Evolutionary conservation across 2,888 invertebrate species (phyloP), one percentile per base, ranked within the genome.

Genomic region (Eristalis intricaria): DNA sequence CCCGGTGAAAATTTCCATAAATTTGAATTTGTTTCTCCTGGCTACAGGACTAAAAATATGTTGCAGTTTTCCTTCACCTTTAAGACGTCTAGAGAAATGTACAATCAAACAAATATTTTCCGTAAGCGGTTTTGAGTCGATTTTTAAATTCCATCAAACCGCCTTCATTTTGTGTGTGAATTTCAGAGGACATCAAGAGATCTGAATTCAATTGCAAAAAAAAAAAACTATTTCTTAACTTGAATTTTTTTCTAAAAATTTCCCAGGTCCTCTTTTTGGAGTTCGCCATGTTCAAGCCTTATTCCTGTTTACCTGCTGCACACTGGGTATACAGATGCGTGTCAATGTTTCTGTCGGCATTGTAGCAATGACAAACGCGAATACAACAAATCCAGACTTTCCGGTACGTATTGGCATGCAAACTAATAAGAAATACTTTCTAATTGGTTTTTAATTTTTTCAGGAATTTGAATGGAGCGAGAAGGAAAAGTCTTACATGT

Each of bases 271-370:
- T 2, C 23, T 91, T 26, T 91, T 94, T 64, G 95, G 95, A 40
- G 92, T 94, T 40, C 93, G 96, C 3, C 96, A 96, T 90, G 90
- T 94, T 7, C 95, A 96, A 90, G 93, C 94, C 1, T 89, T 94
- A 8, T 89, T 90, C 58, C 88, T 90, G 1, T 90, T 90, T 64
- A 87, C 81, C 3, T 94, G 95, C 0, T 93, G 95, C 89, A 91
- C 94, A 0, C 93, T 95, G 22, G 94, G 95, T 61, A 95, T 95
- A 89, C 94, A 94, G 1, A 94, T 95, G 88, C 93, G 96, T 63
- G 94, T 96, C 68, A 95, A 95, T 89, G 93, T 96, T 90, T 96
- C 95, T 0, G 95, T 96, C 3, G 96, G 95, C 0, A 94, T 96
- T 63, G 95, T 96, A 1, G 96, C 96, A 15, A 96, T 96, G 95